Evolutionary conservation across 2,113 vertebrate genomes (phyloP), one percentile per base, ranked within the genome.

Genomic region (Meleagris gallopavo): DNA sequence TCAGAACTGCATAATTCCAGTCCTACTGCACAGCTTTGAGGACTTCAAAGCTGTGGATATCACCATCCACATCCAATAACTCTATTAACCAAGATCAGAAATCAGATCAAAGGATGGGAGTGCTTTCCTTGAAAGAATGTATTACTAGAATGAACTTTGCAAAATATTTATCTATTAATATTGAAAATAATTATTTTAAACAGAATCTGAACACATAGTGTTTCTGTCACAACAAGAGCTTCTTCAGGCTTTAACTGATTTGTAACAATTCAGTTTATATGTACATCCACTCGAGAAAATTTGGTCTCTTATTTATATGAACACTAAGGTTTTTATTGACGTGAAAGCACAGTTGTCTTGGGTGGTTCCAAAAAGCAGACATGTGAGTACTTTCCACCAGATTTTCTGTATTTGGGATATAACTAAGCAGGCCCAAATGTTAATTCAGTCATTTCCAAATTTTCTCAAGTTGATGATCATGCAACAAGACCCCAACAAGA

Each of bases 161-260:
- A 66, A 61, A 3, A 1, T 38, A 48, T 60, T 74, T 45, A 67
- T 10, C n/a, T 86, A 66, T 84, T 29, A 74, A 67, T 65, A 82
- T 18, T 46, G 25, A 20, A 30, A 87, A 67, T n/a, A 79, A 54
- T 43, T 71, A 34, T 38, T 86, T 82, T 36, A 65, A 36, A 67
- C 24, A 79, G 83, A 87, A 92, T 71, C 22, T 8, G 25, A 8
- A 43, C 9, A 40, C 30, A n/a, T 32, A 25, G 27, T 34, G 41
- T 84, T 87, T 78, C 84, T 72, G 50, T 73, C 48, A 69, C 66
- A 91, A 52, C 52, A 81, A 75, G 92, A 46, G 24, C 32, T 92
- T 78, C 45, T 74, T 22, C 30, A 74, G 38, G 27, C 22, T 87
- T 91, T n/a, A 7, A n/a, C n/a, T 66, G 22, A 14, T 88, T 75